phyloP scores from a whole-genome alignment of 1,140 invertebrate genomes.

The Diorhabda elongata region DNA sequence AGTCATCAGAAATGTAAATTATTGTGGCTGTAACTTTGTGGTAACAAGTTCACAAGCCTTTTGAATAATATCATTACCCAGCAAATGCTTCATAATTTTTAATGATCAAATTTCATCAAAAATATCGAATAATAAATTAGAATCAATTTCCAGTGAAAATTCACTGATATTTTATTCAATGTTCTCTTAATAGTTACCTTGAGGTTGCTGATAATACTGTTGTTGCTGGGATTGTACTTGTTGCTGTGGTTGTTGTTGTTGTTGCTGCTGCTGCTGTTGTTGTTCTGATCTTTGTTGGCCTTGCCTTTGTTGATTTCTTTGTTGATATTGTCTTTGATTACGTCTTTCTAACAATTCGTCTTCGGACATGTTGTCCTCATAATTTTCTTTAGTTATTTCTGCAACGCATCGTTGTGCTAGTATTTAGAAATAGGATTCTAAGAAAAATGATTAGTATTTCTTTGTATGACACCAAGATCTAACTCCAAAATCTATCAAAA shows the following conservation, averaged over 20 bases:
- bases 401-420: conserved; percentile 55
- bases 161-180: neutral
- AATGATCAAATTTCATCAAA: no score
- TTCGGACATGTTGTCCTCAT: conserved; percentile 55
- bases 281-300: conserved; percentile 47
- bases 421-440: conserved; percentile 38
- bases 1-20: no score
- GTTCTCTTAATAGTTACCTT: conserved; percentile 24
- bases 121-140: no score
- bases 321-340: conserved; percentile 46
- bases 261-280: conserved; percentile 27
- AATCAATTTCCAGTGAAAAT: no score
- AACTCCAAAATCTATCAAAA: conserved; percentile 16
- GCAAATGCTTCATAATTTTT: no score
- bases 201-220: conserved; percentile 28
- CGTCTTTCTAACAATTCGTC: conserved; percentile 51
- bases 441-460: conserved; percentile 38
- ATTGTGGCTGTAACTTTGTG: no score
- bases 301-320: conserved; percentile 54
- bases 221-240: conserved; percentile 37
- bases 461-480: conserved; percentile 36
- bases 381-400: conserved; percentile 86
- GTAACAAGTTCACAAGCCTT: no score
- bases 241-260: conserved; percentile 31
- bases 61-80: no score